Conservation (phyloP, 2,888 invertebrate genomes). For the Alviniconcha strummeri region DNA sequence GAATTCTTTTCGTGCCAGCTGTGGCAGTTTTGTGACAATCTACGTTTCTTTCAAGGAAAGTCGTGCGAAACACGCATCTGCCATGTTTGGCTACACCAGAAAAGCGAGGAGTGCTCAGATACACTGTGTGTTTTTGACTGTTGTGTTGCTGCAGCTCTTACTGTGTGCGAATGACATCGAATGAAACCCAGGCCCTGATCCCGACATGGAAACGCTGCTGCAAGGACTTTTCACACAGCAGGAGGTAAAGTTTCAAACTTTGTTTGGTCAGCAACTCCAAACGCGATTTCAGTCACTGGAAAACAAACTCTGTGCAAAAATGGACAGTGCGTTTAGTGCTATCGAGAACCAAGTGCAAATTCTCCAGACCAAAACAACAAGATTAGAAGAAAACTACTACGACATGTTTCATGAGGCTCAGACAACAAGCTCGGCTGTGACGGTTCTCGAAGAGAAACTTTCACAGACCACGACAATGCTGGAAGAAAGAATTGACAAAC, state of each 20-base stretch:
- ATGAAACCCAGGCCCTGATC: neutral
- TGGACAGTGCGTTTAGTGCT: too few species aligned
- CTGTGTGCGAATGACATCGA: neutral
- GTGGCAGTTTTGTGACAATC: neutral
- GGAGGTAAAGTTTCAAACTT: neutral
- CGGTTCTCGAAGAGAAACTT: too few species aligned
- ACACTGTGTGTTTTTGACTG: neutral
- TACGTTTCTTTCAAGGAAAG: neutral
- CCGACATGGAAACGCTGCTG: neutral
- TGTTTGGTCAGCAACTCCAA: too few species aligned
- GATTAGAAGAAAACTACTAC: too few species aligned
- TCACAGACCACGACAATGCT: too few species aligned
- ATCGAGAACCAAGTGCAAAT: too few species aligned
- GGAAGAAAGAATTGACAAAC: too few species aligned
- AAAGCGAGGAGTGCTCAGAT: neutral
- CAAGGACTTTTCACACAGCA: neutral
- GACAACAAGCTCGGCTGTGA: too few species aligned
- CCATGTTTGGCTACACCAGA: neutral
- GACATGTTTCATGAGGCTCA: too few species aligned
- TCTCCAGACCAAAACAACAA: too few species aligned
- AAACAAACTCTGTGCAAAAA: too few species aligned
- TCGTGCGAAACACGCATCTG: neutral
- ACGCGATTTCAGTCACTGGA: too few species aligned
- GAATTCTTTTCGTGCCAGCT: neutral
- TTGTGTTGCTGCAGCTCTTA: neutral